Evolutionary conservation across 2,113 vertebrate genomes (phyloP).

Genomic region (Notothenia rossii): DNA sequence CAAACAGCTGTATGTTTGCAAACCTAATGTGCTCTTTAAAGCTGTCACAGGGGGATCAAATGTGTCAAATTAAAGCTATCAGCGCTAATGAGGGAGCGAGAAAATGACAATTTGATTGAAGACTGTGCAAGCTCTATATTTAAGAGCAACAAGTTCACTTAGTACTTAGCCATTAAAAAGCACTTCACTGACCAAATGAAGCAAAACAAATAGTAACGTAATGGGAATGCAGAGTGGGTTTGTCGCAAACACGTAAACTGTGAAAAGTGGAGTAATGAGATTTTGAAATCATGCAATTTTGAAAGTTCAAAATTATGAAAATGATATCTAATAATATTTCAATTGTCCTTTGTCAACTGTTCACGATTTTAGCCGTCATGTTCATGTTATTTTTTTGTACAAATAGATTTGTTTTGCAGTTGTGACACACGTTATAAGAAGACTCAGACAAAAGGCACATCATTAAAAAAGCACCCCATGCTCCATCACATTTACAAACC

Average conservation of each 20-base stretch:
- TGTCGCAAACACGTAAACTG: background rate
- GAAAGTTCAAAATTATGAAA: background rate
- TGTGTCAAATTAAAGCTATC: background rate
- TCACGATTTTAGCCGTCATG: too few species aligned
- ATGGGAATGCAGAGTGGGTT: background rate
- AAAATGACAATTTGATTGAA: background rate
- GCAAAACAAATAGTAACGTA: background rate
- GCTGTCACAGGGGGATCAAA: conserved; percentile 17
- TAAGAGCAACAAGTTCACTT: background rate
- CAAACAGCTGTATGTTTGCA: conserved; percentile 23
- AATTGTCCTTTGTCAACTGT: background rate
- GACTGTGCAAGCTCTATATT: background rate
- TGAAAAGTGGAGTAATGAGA: background rate
- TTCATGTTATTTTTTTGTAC: too few species aligned
- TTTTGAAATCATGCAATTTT: background rate
- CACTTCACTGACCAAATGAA: background rate
- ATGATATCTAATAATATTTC: background rate
- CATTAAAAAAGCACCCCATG: too few species aligned
- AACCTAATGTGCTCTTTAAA: conserved; percentile 7
- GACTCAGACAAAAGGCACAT: too few species aligned
- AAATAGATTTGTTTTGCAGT: too few species aligned
- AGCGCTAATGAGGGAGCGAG: background rate
- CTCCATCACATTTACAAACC: too few species aligned
- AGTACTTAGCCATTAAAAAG: background rate
- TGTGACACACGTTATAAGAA: too few species aligned